Evolutionary conservation across 2,888 invertebrate genomes (phyloP).

Genomic region (Drosophila mercatorum): DNA sequence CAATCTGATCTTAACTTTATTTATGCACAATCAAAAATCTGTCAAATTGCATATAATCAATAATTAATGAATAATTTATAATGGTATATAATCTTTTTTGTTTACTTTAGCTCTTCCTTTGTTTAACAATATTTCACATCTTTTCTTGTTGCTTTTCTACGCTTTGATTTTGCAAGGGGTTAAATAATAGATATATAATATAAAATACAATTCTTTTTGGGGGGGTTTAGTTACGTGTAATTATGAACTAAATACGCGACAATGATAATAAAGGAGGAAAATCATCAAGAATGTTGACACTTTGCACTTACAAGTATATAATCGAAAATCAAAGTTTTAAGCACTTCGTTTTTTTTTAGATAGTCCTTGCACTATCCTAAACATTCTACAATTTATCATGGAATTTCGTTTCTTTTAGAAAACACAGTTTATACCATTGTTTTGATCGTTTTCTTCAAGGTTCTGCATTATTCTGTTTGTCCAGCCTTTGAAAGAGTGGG

Average conservation of each 20-base stretch:
- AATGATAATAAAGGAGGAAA: slow-evolving; percentile 49
- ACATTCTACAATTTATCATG: slow-evolving; percentile 50
- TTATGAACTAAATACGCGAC: slow-evolving; percentile 59
- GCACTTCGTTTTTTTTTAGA: slow-evolving; percentile 30
- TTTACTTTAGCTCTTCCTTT: slow-evolving; percentile 51
- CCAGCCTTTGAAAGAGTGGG: slow-evolving; percentile 51
- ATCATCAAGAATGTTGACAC: slow-evolving; percentile 72
- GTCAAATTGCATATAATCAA: slow-evolving; percentile 47
- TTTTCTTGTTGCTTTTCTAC: slow-evolving; percentile 23
- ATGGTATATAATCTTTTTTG: slow-evolving; percentile 44
- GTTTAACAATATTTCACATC: slow-evolving; percentile 76
- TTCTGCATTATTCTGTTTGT: slow-evolving; percentile 27
- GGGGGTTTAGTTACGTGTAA: slow-evolving; percentile 47
- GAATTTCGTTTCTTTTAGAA: slow-evolving; percentile 54
- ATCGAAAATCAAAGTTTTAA: slow-evolving; percentile 56
- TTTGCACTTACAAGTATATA: slow-evolving; percentile 68
- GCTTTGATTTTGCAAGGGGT: slow-evolving; percentile 32
- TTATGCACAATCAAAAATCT: slow-evolving; percentile 47
- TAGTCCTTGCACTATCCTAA: slow-evolving; percentile 30
- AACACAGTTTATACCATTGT: slow-evolving; percentile 34
- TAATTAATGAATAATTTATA: slow-evolving; percentile 48
- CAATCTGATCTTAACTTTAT: slow-evolving; percentile 70
- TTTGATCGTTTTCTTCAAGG: slow-evolving; percentile 20
- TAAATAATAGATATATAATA: slow-evolving; percentile 51
- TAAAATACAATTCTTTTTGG: slow-evolving; percentile 47